These are phyloP conservation scores for Hylaeus volcanicus DNA, from an alignment of 1,140 invertebrate genomes.

Conservation along the genomic window DNA sequence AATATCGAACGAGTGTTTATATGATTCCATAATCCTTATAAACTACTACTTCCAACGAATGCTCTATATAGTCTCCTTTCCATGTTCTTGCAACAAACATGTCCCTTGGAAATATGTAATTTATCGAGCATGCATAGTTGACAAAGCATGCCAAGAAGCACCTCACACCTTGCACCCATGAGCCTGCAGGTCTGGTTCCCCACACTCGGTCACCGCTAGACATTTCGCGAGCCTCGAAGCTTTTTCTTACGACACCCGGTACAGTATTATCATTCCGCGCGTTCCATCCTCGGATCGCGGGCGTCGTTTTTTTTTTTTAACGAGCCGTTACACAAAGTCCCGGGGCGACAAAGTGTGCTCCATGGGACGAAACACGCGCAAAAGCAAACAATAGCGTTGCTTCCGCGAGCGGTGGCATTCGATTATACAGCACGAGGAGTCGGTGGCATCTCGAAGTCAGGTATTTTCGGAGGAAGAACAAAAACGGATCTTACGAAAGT, in stretches of 20 bases:
- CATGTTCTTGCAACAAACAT: too few species aligned
- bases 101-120: too few species aligned
- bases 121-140: too few species aligned
- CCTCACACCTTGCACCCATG: too few species aligned
- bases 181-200: too few species aligned
- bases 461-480: conserved; percentile 43
- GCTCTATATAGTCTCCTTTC: too few species aligned
- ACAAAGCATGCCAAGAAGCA: too few species aligned
- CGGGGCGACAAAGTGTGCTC: not conserved
- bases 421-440: conserved; percentile 33
- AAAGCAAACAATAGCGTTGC: conserved; percentile 35
- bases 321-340: conserved; percentile 5
- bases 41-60: too few species aligned
- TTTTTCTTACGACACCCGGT: not conserved
- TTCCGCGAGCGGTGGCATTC: conserved; percentile 28
- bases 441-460: conserved; percentile 21
- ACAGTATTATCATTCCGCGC: not conserved
- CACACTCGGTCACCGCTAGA: too few species aligned
- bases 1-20: too few species aligned
- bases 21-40: too few species aligned
- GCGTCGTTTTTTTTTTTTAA: not conserved
- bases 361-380: not conserved
- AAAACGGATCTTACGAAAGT: conserved; percentile 38
- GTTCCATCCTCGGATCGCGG: not conserved
- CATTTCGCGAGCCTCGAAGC: too few species aligned